A percentile compares a stretch with the other conserved stretches of the same genome.
These are phyloP conservation scores for Rhabdomys pumilio DNA, from an alignment of 2,797 vertebrate genomes.

Conservation along the genomic window DNA sequence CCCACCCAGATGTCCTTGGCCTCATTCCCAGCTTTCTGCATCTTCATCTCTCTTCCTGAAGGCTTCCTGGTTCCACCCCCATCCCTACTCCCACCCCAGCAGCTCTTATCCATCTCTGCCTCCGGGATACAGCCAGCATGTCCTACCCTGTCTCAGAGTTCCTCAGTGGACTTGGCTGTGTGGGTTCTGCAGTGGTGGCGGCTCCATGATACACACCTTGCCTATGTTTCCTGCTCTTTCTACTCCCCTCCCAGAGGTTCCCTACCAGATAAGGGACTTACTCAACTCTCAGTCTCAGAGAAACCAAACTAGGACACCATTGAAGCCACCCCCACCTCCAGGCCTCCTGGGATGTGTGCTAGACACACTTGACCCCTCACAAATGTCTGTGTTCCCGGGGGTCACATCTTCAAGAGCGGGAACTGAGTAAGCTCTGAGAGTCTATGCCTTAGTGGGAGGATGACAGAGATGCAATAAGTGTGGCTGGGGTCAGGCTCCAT, in stretches of 20 bases:
- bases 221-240: not conserved
- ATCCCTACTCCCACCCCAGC: not conserved
- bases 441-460: not conserved
- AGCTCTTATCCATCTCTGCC: not conserved
- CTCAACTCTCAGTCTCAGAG: not conserved
- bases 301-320: conserved; percentile 69
- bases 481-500: not conserved
- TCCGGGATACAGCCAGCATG: not conserved
- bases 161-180: not conserved
- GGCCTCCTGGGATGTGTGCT: not conserved
- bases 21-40: not conserved
- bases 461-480: not conserved
- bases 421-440: not conserved
- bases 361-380: conserved; percentile 27
- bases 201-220: fast-evolving
- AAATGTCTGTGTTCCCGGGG: not conserved
- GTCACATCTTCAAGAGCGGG: not conserved
- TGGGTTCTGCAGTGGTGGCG: not conserved
- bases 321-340: not conserved
- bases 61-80: not conserved
- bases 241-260: not conserved
- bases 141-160: not conserved
- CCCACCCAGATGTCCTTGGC: not conserved
- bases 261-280: not conserved
- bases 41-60: not conserved